Conservation (phyloP, 2,797 vertebrate genomes). For the Lepus oiostolus region DNA sequence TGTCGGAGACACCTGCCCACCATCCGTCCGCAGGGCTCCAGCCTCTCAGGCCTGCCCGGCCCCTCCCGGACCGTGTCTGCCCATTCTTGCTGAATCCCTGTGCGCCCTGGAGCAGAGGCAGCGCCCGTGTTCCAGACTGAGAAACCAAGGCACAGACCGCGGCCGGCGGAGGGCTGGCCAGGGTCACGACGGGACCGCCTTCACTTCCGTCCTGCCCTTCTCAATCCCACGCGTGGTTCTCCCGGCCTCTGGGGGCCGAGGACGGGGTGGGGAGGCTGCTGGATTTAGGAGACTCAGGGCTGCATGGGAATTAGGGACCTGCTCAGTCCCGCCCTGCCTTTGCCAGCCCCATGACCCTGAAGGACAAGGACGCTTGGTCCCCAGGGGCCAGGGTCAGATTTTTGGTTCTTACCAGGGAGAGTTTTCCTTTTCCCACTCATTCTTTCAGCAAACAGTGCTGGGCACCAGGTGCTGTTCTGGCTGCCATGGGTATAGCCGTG, state of each 20-base stretch:
- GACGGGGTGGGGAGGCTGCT: neutral
- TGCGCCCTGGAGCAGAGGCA: neutral
- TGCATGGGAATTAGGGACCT: neutral
- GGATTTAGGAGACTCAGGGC: neutral
- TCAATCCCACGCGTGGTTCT: neutral
- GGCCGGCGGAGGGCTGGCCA: neutral
- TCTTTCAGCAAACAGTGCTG: neutral
- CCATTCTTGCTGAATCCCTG: neutral
- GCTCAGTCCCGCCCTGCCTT: neutral
- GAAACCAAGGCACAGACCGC: neutral
- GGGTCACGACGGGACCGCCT: neutral
- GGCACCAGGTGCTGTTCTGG: too few species aligned
- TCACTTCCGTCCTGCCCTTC: neutral
- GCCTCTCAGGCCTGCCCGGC: accelerated
- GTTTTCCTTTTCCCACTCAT: neutral
- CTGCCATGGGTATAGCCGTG: too few species aligned
- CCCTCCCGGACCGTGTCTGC: neutral
- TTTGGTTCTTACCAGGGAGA: neutral
- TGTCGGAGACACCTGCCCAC: neutral
- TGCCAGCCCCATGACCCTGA: neutral
- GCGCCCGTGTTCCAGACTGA: neutral
- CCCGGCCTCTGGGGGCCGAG: accelerated
- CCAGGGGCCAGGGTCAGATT: neutral
- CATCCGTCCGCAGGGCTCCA: accelerated
- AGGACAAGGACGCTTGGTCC: neutral